phyloP scores from a whole-genome alignment of 1,140 invertebrate genomes.

The Ceratina australensis region DNA sequence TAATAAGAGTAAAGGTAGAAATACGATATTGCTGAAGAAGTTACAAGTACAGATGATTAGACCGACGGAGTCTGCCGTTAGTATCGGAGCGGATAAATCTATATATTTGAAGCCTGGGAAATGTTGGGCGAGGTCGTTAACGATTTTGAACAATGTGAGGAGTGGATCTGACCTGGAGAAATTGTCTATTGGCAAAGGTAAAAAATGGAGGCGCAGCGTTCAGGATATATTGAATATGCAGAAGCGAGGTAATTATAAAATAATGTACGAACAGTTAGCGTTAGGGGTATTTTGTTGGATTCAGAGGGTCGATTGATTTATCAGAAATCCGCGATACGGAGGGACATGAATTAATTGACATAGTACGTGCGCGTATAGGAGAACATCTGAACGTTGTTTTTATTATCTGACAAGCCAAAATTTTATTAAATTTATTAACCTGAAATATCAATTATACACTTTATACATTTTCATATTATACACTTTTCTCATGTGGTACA shows the following conservation, averaged over 20 bases:
- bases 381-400: conserved; percentile 41
- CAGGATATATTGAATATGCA: conserved; percentile 71
- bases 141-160: conserved; percentile 71
- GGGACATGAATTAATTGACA: background rate
- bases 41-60: conserved; percentile 9
- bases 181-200: conserved; percentile 67
- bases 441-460: conserved; percentile 19
- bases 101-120: conserved; percentile 75
- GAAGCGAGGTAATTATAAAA: conserved; percentile 63
- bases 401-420: conserved; percentile 39
- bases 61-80: background rate
- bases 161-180: conserved; percentile 62
- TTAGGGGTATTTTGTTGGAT: conserved; percentile 2
- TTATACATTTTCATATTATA: background rate
- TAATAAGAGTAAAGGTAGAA: background rate
- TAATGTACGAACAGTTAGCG: conserved; percentile 2
- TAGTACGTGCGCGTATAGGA: background rate
- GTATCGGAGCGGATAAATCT: conserved; percentile 25
- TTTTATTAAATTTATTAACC: conserved; percentile 41
- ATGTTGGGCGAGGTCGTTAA: conserved; percentile 75
- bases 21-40: background rate
- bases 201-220: conserved; percentile 73
- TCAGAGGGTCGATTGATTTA: background rate
- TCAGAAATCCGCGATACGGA: background rate
- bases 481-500: conserved; percentile 2